Base-by-base conservation (phyloP, 2,888 invertebrate species). In the Dryocosmus kuriphilus region DNA sequence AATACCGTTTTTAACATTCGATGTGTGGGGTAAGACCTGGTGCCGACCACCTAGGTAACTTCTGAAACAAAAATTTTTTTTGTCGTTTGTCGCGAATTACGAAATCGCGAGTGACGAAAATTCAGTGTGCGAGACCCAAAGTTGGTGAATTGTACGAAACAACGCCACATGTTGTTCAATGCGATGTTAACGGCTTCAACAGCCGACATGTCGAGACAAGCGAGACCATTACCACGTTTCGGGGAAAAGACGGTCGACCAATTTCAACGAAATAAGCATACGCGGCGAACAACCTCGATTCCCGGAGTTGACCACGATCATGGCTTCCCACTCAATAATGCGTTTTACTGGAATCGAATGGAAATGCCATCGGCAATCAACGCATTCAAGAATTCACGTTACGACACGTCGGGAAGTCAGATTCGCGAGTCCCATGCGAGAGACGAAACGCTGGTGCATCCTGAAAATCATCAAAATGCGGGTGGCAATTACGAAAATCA, bases 361-460 rank as follows among this genome's bases (percentile, higher is more conserved):
- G 57, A 55, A n/a, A 27, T 74, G 55, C 57, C 74, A 6, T 74
- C 57, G 19, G 14, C 16, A 16, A 57, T 74, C 8, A 55, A 74
- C 14, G 30, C 19, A n/a, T 74, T 74, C 19, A n/a, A 74, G 16
- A 5, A 57, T 32, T 74, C 74, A 2, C 24, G 74, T 51, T 57
- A 1, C 9, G 74, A 55, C 2, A 7, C 24, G 1, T n/a, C 24
- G 0, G 74, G 55, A 19, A 74, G 55, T n/a, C 57, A 74, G 24
- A 24, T 24, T 11, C 24, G 24, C 14, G 1, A 24, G 11, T 57
- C 22, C 24, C 14, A 0, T 4, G 2, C 14, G 6, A 11, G 57
- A 57, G 57, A 24, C 57, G 11, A 57, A 57, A 22, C 57, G 11
- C 5, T 57, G 11, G 57, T 4, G 11, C 57, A 24, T 11, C 24